phyloP scores from a whole-genome alignment of 2,797 vertebrate species.

The Hozukius guyotensis region DNA sequence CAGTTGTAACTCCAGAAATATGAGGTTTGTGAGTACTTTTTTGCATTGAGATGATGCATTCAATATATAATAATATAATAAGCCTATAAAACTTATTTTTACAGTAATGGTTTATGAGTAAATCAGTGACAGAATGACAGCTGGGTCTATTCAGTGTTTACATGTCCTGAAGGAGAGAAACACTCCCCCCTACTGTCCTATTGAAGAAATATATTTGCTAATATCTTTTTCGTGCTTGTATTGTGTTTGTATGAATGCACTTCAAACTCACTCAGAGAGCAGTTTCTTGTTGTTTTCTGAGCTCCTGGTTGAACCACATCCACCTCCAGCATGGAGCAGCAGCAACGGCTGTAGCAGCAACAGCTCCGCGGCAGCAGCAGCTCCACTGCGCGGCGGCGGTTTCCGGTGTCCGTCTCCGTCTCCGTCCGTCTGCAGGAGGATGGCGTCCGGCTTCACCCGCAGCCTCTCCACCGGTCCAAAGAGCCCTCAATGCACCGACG shows the following conservation, averaged over 20 bases:
- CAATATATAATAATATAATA: not conserved
- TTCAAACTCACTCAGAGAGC: not conserved
- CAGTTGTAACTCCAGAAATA: too few species aligned
- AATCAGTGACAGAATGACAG: not conserved
- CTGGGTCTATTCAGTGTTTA: not conserved
- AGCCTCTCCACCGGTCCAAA: conserved; percentile 65
- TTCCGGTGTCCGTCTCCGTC: conserved; percentile 83
- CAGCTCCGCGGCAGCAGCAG: conserved; percentile 2
- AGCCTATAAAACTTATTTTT: too few species aligned
- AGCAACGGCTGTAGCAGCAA: conserved; percentile 15
- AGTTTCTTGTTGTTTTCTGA: not conserved
- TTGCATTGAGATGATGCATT: too few species aligned
- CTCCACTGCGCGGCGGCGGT: conserved; percentile 66
- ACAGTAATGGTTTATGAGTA: not conserved
- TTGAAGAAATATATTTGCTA: not conserved
- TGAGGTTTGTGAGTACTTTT: too few species aligned
- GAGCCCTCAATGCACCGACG: conserved; percentile 29
- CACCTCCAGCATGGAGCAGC: not conserved
- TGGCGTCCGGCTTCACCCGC: conserved; percentile 76
- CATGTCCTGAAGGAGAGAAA: not conserved
- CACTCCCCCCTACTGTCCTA: conserved; percentile 37
- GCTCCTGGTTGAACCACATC: not conserved
- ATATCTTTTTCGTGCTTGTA: not conserved
- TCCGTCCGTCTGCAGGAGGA: conserved; percentile 78
- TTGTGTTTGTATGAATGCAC: conserved; percentile 28